These are phyloP conservation scores for Bicyclus anynana DNA, from an alignment of 1,140 invertebrate genomes.

Conservation along the genomic window DNA sequence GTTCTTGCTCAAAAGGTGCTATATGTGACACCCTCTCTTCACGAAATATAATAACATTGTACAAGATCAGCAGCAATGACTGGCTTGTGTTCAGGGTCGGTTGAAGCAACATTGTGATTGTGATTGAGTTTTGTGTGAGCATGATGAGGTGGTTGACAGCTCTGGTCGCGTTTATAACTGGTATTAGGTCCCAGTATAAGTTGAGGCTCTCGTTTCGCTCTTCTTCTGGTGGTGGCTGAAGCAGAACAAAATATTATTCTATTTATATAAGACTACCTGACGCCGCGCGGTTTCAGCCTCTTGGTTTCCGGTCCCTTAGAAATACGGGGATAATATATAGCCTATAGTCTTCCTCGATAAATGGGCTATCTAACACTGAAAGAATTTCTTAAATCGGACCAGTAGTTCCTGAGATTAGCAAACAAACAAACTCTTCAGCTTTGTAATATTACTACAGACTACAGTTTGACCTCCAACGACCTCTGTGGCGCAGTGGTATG, in stretches of 20 bases:
- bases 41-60: conserved; percentile 55
- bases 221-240: conserved; percentile 53
- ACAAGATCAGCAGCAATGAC: conserved; percentile 46
- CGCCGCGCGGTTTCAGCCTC: too few species aligned
- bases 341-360: too few species aligned
- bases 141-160: conserved; percentile 47
- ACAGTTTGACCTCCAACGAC: too few species aligned
- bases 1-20: conserved; percentile 43
- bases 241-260: conserved; percentile 3
- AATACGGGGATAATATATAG: too few species aligned
- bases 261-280: too few species aligned
- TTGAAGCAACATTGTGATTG: conserved; percentile 47
- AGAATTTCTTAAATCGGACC: too few species aligned
- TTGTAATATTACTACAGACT: too few species aligned
- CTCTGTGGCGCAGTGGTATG: too few species aligned
- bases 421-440: too few species aligned
- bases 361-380: too few species aligned
- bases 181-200: conserved; percentile 60
- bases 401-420: too few species aligned
- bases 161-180: conserved; percentile 55
- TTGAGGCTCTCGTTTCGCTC: conserved; percentile 42
- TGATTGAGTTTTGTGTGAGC: conserved; percentile 35
- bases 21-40: conserved; percentile 42
- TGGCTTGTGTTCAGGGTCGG: conserved; percentile 38
- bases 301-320: too few species aligned